Evolutionary conservation across 1,140 invertebrate genomes (phyloP).

Genomic region (Portunus trituberculatus): DNA sequence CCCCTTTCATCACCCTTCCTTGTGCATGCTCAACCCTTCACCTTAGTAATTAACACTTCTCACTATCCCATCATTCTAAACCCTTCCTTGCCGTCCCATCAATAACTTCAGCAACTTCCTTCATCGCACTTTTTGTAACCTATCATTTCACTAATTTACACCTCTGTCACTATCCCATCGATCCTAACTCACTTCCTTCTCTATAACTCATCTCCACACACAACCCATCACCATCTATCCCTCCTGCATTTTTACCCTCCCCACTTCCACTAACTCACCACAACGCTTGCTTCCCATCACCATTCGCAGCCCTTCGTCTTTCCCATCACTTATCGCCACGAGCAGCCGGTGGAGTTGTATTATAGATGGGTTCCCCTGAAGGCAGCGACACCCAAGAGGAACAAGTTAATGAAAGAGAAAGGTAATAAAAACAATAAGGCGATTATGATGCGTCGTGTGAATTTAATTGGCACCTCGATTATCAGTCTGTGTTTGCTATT

Average conservation of each 20-base stretch:
- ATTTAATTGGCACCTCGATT: slow-evolving; percentile 14
- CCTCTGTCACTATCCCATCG: too few species aligned
- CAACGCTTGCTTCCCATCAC: too few species aligned
- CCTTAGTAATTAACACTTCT: too few species aligned
- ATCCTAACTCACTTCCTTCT: too few species aligned
- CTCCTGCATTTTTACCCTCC: not conserved
- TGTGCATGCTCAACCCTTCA: too few species aligned
- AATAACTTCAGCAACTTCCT: not conserved
- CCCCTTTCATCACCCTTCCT: not conserved
- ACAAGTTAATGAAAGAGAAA: not conserved
- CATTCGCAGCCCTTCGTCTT: too few species aligned
- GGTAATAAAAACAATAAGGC: not conserved
- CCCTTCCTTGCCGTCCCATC: not conserved
- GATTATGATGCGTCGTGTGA: not conserved
- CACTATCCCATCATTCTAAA: too few species aligned
- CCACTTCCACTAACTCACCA: not conserved
- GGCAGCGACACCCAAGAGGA: not conserved
- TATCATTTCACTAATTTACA: not conserved
- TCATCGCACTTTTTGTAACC: not conserved
- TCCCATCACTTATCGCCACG: too few species aligned
- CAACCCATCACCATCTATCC: too few species aligned
- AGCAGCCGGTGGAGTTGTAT: too few species aligned
- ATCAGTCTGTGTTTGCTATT: not conserved
- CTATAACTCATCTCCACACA: too few species aligned
- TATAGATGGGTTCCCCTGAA: not conserved